Conservation (phyloP, 2,113 vertebrate genomes). For the Cynocephalus volans region DNA sequence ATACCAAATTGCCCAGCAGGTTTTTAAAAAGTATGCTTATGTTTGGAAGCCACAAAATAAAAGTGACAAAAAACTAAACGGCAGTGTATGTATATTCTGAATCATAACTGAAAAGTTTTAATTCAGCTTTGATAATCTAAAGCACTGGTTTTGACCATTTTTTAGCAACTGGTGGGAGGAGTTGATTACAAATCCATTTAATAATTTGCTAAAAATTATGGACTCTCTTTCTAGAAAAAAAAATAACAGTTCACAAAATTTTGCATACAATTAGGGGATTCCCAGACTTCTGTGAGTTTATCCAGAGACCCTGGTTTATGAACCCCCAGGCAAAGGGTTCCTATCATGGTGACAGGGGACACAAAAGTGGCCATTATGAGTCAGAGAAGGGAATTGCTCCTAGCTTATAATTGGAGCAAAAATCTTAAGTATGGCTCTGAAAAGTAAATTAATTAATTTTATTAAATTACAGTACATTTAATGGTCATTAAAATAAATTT, state of each 20-base stretch:
- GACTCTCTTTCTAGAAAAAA: not conserved
- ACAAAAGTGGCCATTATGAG: not conserved
- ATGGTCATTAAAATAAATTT: not conserved
- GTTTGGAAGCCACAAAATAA: slow-evolving; percentile 39
- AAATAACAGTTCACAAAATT: not conserved
- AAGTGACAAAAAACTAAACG: slow-evolving; percentile 21
- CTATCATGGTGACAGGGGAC: not conserved
- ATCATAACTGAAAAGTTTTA: not conserved
- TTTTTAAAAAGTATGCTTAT: not conserved
- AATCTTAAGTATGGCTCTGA: not conserved
- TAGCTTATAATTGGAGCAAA: not conserved
- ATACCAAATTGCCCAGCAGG: not conserved
- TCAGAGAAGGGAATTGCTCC: not conserved
- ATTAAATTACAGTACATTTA: not conserved
- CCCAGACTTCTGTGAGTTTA: not conserved
- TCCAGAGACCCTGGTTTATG: not conserved
- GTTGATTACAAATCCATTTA: not conserved
- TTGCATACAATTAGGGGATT: not conserved
- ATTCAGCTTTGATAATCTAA: not conserved
- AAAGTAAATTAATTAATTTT: slow-evolving; percentile 29
- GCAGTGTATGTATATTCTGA: not conserved
- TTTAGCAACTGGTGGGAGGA: not conserved
- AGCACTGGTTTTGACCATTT: slow-evolving; percentile 10
- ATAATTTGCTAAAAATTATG: not conserved
- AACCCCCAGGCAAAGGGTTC: not conserved